Base-by-base conservation (phyloP, 2,113 vertebrate species). In the Isurus oxyrinchus region DNA sequence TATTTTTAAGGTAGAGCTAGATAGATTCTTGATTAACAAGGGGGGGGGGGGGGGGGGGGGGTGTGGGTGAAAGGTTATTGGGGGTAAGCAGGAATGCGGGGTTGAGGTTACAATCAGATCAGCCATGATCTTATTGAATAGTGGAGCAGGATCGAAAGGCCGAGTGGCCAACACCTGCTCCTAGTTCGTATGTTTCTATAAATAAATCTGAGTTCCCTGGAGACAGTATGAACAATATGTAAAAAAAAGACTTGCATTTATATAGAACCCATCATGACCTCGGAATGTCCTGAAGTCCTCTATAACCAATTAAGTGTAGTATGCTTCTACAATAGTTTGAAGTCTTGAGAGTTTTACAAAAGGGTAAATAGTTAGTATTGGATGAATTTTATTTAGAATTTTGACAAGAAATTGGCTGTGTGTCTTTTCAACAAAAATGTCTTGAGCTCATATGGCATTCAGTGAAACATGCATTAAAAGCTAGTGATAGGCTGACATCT, bases 401-500 rank as follows among this genome's bases (percentile, higher is more conserved):
- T 59, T 91, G 59, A 35, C 90, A 23, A 94, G 66, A 61, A 94
- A 94, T 21, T 63, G 35, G 16, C 5, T 61, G 1, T 5, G 6
- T 93, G 35, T 16, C 35, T 94, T 94, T 40, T 63, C n/a, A n/a
- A 69, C 40, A 67, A 3, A 61, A 94, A 25, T 16, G 61, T 69
- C 53, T 91, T 53, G 49, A 95, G 40, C 40, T 95, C 25, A 72
- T 49, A 31, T 13, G 55, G 63, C 0, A 23, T 55, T 25, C 49
- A 10, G 23, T 53, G 67, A 95, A 72, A 69, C 16, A 72, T 59
- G 59, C 35, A 40, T 44, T 35, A 59, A 91, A 91, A 59, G 13
- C 88, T 91, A 59, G 88, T 27, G 88, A 72, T 53, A 69, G 66
- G 55, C 94, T 72, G 94, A 95, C 94, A 95, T 95, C 94, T 95